A percentile compares a stretch with the other conserved stretches of the same genome.
Evolutionary conservation across 2,797 vertebrate species (phyloP).

Genomic region (Champsocephalus gunnari): DNA sequence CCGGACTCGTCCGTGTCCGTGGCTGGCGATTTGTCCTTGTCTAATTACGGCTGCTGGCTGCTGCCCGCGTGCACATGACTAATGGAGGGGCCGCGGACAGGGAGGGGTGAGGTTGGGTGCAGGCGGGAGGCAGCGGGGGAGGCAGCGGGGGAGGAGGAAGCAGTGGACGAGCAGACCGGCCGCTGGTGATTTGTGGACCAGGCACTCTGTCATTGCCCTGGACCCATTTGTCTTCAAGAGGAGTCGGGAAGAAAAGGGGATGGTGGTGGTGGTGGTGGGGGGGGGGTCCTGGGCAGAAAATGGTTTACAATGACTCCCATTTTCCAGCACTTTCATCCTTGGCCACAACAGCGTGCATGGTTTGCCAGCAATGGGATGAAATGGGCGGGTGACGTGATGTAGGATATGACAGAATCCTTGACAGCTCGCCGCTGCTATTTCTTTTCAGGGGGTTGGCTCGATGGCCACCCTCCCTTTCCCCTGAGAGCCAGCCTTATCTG

Average conservation of each 20-base stretch:
- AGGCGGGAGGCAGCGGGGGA: slow-evolving; percentile 74
- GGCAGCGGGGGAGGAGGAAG: slow-evolving; percentile 73
- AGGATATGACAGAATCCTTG: slow-evolving; percentile 85
- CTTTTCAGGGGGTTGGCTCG: slow-evolving; percentile 75
- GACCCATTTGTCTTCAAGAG: slow-evolving; percentile 91
- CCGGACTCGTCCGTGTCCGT: slow-evolving; percentile 84
- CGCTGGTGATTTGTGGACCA: slow-evolving; percentile 92
- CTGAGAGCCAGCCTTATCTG: slow-evolving; percentile 76
- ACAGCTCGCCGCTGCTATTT: slow-evolving; percentile 78
- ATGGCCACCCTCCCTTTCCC: slow-evolving; percentile 70
- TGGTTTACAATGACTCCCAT: slow-evolving; percentile 86
- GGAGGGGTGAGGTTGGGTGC: slow-evolving; percentile 81
- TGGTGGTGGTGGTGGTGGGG: slow-evolving; percentile 73
- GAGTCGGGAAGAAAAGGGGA: slow-evolving; percentile 79
- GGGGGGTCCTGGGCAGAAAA: slow-evolving; percentile 84
- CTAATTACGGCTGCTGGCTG: slow-evolving; percentile 94
- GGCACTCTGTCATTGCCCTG: slow-evolving; percentile 90
- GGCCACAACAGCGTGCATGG: slow-evolving; percentile 71
- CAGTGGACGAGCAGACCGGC: slow-evolving; percentile 81
- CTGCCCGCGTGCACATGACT: slow-evolving; percentile 92
- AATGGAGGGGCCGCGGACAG: slow-evolving; percentile 86
- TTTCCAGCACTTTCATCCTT: slow-evolving; percentile 87
- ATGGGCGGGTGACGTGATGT: slow-evolving; percentile 81
- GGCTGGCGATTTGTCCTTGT: slow-evolving; percentile 93
- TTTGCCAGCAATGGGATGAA: slow-evolving; percentile 73